Evolutionary conservation across 2,113 vertebrate genomes (phyloP).

Genomic region (Podarcis raffonei): DNA sequence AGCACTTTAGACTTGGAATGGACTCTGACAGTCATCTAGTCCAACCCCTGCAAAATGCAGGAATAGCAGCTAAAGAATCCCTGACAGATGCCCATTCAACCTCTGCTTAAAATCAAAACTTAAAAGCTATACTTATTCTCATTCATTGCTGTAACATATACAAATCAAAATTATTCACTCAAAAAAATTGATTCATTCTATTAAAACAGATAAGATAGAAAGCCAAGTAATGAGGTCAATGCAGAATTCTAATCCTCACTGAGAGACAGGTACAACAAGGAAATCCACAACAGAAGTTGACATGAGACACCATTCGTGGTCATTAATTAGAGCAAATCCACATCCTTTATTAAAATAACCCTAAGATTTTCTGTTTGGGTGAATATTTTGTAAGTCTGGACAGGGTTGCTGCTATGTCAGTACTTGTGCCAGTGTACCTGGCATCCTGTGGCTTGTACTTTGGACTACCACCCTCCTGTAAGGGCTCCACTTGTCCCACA

Average conservation of each 20-base stretch:
- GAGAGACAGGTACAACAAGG: neutral
- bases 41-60: too few relatives aligned
- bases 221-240: neutral
- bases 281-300: neutral
- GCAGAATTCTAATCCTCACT: neutral
- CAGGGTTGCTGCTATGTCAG: too few relatives aligned
- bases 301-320: neutral
- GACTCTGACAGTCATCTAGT: too few relatives aligned
- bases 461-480: too few relatives aligned
- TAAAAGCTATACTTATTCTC: neutral
- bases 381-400: too few relatives aligned
- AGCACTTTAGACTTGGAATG: too few relatives aligned
- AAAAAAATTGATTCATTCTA: neutral
- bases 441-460: neutral
- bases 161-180: neutral
- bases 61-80: too few relatives aligned
- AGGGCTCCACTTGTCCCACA: neutral
- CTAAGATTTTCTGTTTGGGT: neutral
- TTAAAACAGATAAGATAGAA: neutral
- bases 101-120: neutral
- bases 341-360: neutral
- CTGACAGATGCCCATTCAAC: too few relatives aligned
- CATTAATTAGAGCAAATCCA: neutral
- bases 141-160: neutral
- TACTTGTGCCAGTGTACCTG: too few relatives aligned